Percentiles rank a stretch among this genome's conserved stretches.
phyloP scores from a whole-genome alignment of 2,113 vertebrate species.

The Podilymbus podiceps region DNA sequence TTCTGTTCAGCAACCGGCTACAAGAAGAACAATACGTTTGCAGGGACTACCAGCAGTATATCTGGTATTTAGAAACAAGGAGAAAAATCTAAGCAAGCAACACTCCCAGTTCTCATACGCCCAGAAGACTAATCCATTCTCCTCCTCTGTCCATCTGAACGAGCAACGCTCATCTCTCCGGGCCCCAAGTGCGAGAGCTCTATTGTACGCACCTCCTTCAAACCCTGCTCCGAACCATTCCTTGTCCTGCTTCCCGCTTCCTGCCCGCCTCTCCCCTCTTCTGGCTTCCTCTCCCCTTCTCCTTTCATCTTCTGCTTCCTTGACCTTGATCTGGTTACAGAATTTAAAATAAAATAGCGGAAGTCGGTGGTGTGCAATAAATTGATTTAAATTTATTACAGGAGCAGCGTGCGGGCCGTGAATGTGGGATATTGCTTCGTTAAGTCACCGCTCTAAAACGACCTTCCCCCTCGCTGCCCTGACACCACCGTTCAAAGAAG shows the following conservation, averaged over 20 bases:
- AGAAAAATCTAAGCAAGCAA: not conserved
- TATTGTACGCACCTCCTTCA: not conserved
- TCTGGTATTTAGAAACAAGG: not conserved
- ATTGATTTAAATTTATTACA: not conserved
- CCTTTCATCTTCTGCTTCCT: slow-evolving; percentile 46
- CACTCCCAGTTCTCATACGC: not conserved
- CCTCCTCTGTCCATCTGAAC: not conserved
- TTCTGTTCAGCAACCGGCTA: not conserved
- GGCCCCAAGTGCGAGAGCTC: not conserved
- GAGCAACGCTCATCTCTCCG: not conserved
- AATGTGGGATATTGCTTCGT: not conserved
- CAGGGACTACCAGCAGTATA: rapidly evolving
- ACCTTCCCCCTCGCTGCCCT: not conserved
- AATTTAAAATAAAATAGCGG: not conserved
- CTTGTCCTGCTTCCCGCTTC: not conserved
- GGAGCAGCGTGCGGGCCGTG: not conserved
- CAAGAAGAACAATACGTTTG: not conserved
- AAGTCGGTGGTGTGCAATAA: slow-evolving; percentile 21
- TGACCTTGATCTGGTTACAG: slow-evolving; percentile 44
- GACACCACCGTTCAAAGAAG: not conserved
- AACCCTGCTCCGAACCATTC: not conserved
- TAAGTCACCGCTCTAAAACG: not conserved
- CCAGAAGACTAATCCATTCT: not conserved
- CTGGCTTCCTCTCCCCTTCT: slow-evolving; percentile 16
- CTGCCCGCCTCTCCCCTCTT: not conserved